Evolutionary conservation across 2,113 vertebrate genomes (phyloP).

Genomic region (Bucco capensis): DNA sequence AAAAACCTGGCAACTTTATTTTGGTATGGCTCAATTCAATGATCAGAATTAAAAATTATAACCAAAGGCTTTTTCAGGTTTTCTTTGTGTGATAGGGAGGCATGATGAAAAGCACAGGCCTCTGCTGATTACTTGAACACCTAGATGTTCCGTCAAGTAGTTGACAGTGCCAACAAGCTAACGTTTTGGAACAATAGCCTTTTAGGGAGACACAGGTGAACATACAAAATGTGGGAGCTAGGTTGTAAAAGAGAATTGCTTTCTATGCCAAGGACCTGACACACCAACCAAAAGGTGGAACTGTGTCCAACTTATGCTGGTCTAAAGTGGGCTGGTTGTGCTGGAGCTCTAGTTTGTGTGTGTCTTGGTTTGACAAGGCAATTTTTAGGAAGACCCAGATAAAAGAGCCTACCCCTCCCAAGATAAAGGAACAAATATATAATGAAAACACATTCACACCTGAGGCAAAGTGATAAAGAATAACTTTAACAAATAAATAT

Average conservation of each 20-base stretch:
- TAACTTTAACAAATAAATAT: no score
- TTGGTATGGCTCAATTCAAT: neutral
- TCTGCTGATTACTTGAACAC: neutral
- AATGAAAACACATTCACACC: no score
- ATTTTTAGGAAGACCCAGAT: no score
- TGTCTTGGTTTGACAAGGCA: no score
- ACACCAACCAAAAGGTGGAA: neutral
- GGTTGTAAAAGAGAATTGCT: neutral
- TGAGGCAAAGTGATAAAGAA: no score
- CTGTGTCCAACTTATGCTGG: rapidly evolving
- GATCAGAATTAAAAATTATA: neutral
- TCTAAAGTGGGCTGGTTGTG: neutral
- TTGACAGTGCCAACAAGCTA: neutral
- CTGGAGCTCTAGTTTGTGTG: neutral
- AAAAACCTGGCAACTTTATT: neutral
- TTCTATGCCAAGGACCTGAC: neutral
- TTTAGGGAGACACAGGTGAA: neutral
- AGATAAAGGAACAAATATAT: no score
- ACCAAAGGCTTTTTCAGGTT: neutral
- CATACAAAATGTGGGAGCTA: neutral
- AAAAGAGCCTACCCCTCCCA: no score
- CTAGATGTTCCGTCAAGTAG: neutral
- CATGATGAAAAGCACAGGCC: neutral
- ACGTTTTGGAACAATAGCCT: neutral
- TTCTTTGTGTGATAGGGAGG: rapidly evolving